phyloP scores from a whole-genome alignment of 1,140 invertebrate species.

The honey bee (Apis mellifera) region DNA sequence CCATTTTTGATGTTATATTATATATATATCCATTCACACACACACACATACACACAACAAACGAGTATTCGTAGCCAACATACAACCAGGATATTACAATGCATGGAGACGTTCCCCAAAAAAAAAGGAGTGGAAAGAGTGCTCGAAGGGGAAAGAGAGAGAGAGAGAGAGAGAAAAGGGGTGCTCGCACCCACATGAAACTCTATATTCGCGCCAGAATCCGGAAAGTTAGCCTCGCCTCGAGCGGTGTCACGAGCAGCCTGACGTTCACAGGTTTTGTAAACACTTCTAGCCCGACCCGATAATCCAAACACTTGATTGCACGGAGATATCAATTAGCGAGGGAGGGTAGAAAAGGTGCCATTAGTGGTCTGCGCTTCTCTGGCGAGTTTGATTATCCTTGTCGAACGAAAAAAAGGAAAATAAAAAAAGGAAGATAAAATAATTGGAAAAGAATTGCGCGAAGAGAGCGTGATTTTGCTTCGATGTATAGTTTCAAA shows the following conservation, averaged over 20 bases:
- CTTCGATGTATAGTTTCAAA: not conserved
- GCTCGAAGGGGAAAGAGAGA: not conserved
- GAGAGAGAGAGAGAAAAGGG: conserved; percentile 7
- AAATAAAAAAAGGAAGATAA: not conserved
- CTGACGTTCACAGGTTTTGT: conserved; percentile 76
- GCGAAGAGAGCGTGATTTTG: not conserved
- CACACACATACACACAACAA: no score
- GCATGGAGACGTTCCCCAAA: conserved; percentile 18
- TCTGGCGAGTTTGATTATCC: not conserved
- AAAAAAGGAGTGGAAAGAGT: conserved; percentile 13
- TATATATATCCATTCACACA: not conserved
- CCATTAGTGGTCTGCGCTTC: conserved; percentile 35
- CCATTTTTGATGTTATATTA: not conserved
- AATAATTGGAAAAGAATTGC: not conserved
- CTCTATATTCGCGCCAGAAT: conserved; percentile 58
- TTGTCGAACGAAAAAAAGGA: not conserved
- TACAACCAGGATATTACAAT: conserved; percentile 42
- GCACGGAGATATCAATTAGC: conserved; percentile 79
- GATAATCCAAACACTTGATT: conserved; percentile 81
- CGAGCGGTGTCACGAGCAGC: conserved; percentile 70
- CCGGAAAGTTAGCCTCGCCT: conserved; percentile 31
- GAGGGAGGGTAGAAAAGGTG: conserved; percentile 26
- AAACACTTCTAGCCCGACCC: conserved; percentile 69
- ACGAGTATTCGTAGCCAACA: not conserved
- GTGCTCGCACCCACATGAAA: conserved; percentile 66